phyloP scores from a whole-genome alignment of 1,140 invertebrate genomes.

The Ceratina japonica region DNA sequence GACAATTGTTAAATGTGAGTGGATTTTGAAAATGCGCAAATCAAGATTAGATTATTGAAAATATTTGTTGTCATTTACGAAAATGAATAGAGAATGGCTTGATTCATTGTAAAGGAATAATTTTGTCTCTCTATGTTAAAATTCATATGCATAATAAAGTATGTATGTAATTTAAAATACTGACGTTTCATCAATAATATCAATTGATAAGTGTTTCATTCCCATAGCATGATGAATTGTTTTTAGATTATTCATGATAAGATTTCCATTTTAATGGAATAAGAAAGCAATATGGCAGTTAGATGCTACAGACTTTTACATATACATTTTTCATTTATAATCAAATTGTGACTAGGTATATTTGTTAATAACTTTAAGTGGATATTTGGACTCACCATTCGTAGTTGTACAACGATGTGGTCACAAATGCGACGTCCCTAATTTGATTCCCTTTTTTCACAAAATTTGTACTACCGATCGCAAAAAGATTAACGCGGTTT shows the following conservation, averaged over 20 bases:
- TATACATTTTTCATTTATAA: no score
- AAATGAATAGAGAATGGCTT: conserved; percentile 45
- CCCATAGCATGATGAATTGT: background rate
- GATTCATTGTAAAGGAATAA: conserved; percentile 54
- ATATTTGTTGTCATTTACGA: conserved; percentile 48
- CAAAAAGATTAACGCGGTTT: background rate
- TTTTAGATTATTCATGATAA: background rate
- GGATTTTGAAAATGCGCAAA: conserved; percentile 43
- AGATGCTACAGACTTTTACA: no score
- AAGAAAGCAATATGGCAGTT: background rate
- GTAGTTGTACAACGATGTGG: background rate
- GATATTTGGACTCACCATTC: background rate
- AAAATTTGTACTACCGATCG: background rate
- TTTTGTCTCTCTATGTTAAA: conserved; percentile 62
- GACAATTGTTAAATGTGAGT: conserved; percentile 23
- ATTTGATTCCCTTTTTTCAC: background rate
- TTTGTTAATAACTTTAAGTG: background rate
- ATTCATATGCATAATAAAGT: conserved; percentile 58
- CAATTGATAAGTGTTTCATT: background rate
- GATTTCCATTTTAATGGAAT: background rate
- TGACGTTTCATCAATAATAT: background rate
- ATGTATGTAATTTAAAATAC: conserved; percentile 58
- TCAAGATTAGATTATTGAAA: conserved; percentile 52
- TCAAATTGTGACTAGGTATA: no score
- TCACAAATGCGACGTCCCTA: no score